Conservation (phyloP, 2,888 invertebrate genomes). For the Carabus problematicus region DNA sequence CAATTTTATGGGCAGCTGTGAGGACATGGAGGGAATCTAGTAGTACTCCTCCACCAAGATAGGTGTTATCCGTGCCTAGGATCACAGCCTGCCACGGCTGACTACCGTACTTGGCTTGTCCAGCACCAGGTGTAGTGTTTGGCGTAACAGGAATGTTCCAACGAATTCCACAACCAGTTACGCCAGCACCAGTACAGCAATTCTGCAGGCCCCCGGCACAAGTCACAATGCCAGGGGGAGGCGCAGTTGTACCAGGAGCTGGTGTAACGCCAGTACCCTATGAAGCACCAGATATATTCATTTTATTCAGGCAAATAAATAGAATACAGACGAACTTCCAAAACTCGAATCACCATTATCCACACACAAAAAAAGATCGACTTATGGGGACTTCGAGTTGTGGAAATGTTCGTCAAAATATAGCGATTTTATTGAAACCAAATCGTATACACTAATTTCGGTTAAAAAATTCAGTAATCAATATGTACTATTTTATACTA, state of each 20-base stretch:
- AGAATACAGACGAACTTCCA: too few species aligned
- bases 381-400: too few species aligned
- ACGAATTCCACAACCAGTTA: slow-evolving; percentile 34
- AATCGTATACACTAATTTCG: too few species aligned
- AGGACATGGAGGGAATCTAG: slow-evolving; percentile 68
- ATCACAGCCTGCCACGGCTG: slow-evolving; percentile 41
- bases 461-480: too few species aligned
- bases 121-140: slow-evolving; percentile 13
- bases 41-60: slow-evolving; percentile 73
- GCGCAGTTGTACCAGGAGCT: slow-evolving; percentile 24
- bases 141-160: slow-evolving; percentile 14
- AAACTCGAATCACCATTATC: too few species aligned
- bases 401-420: too few species aligned
- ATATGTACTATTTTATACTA: too few species aligned
- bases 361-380: too few species aligned
- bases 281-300: too few species aligned
- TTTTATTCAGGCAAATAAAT: too few species aligned
- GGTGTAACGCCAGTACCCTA: slow-evolving; percentile 17
- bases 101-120: slow-evolving; percentile 31
- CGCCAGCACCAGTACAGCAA: slow-evolving; percentile 9
- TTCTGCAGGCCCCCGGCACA: slow-evolving; percentile 10
- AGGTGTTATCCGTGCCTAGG: slow-evolving; percentile 50
- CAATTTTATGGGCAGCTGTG: slow-evolving; percentile 73
- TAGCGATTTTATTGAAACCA: too few species aligned
- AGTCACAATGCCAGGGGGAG: slow-evolving; percentile 11